Evolutionary conservation across 2,797 vertebrate species (phyloP).

Genomic region (Malacoraja senta): DNA sequence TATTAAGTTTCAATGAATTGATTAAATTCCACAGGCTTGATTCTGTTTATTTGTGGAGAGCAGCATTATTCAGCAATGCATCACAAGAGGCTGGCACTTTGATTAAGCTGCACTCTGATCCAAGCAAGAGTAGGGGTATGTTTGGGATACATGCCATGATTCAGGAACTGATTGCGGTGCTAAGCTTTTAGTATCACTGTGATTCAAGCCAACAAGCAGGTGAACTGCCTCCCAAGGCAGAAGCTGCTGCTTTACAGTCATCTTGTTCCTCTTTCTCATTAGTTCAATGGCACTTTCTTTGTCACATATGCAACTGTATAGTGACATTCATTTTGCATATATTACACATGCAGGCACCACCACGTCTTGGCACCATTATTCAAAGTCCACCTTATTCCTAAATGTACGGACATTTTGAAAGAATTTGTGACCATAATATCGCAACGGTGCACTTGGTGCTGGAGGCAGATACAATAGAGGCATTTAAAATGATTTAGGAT

Average conservation of each 20-base stretch:
- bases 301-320: no score
- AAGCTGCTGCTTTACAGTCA: background rate
- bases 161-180: background rate
- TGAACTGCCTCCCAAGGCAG: background rate
- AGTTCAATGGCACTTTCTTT: no score
- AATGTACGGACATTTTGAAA: background rate
- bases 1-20: background rate
- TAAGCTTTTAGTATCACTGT: background rate
- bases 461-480: no score
- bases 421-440: background rate
- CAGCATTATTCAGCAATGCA: background rate
- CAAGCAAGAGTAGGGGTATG: background rate
- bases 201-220: background rate
- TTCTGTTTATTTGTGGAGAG: background rate
- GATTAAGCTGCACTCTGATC: background rate
- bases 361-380: no score
- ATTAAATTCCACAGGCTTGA: background rate
- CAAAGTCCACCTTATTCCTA: background rate
- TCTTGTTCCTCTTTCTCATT: background rate
- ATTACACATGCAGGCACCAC: no score
- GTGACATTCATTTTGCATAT: no score
- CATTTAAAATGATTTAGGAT: no score
- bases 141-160: background rate
- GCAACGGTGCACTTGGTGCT: background rate
- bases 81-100: background rate